These are phyloP conservation scores for Acromyrmex echinatior DNA, from an alignment of 1,140 invertebrate species.

Conservation along the genomic window DNA sequence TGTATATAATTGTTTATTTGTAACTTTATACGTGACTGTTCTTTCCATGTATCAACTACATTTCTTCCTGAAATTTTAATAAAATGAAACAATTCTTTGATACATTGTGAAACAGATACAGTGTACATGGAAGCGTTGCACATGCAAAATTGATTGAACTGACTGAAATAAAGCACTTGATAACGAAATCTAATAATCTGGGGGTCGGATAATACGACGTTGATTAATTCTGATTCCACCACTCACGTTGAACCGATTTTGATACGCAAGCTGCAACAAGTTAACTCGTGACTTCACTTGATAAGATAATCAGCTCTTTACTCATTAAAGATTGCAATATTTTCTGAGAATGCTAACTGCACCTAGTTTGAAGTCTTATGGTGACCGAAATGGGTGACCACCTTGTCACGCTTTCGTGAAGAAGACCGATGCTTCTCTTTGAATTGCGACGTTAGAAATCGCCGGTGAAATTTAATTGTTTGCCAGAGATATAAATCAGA, in stretches of 20 bases:
- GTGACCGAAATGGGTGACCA: conserved; percentile 31
- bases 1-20: too few species aligned
- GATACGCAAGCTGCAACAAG: conserved; percentile 4
- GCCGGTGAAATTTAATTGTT: conserved; percentile 62
- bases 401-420: conserved; percentile 62
- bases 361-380: background rate
- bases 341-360: background rate
- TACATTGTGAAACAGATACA: too few species aligned
- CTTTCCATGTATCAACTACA: too few species aligned
- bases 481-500: conserved; percentile 32
- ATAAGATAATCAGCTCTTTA: background rate
- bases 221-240: too few species aligned
- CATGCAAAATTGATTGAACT: too few species aligned
- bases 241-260: background rate
- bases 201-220: too few species aligned
- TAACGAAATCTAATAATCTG: too few species aligned
- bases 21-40: too few species aligned
- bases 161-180: too few species aligned
- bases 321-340: conserved; percentile 26
- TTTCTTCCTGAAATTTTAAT: too few species aligned
- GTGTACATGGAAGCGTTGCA: too few species aligned
- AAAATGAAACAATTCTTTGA: too few species aligned
- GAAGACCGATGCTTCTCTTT: conserved; percentile 23
- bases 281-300: background rate
- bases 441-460: conserved; percentile 46